phyloP scores from a whole-genome alignment of 2,888 invertebrate genomes.

The Leptodirus hochenwartii region DNA sequence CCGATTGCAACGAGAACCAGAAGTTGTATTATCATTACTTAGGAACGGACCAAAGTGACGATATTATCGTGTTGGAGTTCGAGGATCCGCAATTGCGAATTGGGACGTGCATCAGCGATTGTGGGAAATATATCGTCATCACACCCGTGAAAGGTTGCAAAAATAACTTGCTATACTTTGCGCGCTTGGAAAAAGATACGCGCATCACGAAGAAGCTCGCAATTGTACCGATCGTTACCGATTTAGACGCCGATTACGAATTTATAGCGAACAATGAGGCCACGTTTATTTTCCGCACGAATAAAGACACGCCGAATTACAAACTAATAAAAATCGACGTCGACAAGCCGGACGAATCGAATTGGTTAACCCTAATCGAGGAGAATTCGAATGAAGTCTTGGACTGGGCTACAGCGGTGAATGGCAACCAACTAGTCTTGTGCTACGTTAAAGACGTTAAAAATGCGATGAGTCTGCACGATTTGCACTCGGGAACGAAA shows the following conservation, averaged over 20 bases:
- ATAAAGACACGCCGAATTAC: constrained; percentile 86
- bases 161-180: constrained; percentile 77
- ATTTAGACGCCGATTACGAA: constrained; percentile 90
- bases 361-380: constrained; percentile 69
- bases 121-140: constrained; percentile 78
- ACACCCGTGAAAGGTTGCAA: constrained; percentile 75
- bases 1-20: constrained; percentile 71
- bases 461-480: constrained; percentile 68
- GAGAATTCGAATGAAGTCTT: constrained; percentile 77
- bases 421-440: constrained; percentile 68
- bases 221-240: constrained; percentile 65
- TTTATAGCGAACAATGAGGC: constrained; percentile 79
- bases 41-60: constrained; percentile 70
- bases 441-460: constrained; percentile 91
- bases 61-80: constrained; percentile 77
- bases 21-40: constrained; percentile 85
- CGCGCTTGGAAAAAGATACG: constrained; percentile 53
- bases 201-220: constrained; percentile 32
- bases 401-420: constrained; percentile 74
- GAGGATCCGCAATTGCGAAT: constrained; percentile 85
- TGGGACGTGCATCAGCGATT: constrained; percentile 71
- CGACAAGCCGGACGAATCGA: constrained; percentile 45
- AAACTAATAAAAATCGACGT: constrained; percentile 71
- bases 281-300: constrained; percentile 74
- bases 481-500: constrained; percentile 49